Percentiles rank a stretch among this genome's conserved stretches.
phyloP scores from a whole-genome alignment of 2,888 invertebrate species.

The Amiota communis region DNA sequence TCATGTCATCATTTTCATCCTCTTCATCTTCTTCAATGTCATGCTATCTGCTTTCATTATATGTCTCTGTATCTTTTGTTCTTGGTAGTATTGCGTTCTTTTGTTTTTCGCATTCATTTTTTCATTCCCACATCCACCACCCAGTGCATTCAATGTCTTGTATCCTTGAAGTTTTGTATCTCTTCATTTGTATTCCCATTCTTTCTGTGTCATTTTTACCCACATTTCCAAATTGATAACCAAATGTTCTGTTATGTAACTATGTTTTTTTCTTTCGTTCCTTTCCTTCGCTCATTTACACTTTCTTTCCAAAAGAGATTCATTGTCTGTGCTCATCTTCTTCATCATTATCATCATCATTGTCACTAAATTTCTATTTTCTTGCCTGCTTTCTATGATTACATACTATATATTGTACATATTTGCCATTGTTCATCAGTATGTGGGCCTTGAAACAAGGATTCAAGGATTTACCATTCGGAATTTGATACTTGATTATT shows the following conservation, averaged over 20 bases:
- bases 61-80: neutral
- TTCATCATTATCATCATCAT: neutral
- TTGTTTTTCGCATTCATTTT: neutral
- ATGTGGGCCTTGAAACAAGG: neutral
- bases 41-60: no score
- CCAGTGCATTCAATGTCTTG: neutral
- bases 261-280: neutral
- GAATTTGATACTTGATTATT: constrained; percentile 66
- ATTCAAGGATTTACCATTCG: constrained; percentile 55
- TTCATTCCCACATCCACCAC: neutral
- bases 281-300: constrained; percentile 1
- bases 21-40: no score
- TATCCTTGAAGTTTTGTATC: neutral
- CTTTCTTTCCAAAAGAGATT: neutral
- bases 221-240: neutral
- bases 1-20: no score
- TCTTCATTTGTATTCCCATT: neutral
- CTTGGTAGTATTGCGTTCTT: neutral
- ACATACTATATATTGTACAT: neutral
- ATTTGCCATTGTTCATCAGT: neutral
- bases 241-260: constrained; percentile 1
- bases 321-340: neutral
- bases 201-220: neutral
- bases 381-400: neutral
- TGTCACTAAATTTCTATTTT: no score